Evolutionary conservation across 2,113 vertebrate genomes (phyloP), one percentile per base, ranked within the genome.

Genomic region (Phalacrocorax brasilianus): DNA sequence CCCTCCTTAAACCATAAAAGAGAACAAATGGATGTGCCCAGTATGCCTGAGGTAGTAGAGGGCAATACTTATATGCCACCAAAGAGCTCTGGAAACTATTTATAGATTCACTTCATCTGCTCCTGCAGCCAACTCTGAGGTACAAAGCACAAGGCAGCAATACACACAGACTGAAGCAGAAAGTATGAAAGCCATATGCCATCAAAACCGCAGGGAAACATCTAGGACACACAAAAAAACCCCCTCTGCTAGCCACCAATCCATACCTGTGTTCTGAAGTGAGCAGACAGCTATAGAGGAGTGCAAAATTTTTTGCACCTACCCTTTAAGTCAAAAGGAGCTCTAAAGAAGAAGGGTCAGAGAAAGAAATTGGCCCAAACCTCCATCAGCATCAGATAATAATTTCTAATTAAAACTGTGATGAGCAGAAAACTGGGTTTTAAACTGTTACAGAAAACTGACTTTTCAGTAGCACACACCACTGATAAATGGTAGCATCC

Each of bases 51-150:
- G 56, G 61, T 92, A 88, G 72, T 14, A 56, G 49, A 89, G 27
- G 58, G 83, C 53, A 65, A 50, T 26, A 65, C 56, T 87, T 68
- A 55, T 2, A 68, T 65, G 62, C 72, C 73, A 81, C 15, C 5
- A 18, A 88, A 91, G 70, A 91, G 76, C 75, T 84, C 73, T 86
- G 84, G 45, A 20, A 81, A 30, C 65, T 97, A 93, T 93, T 93
- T 86, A 94, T 75, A 94, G 95, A n/a, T 44, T 38, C 13, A 32
- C 49, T 93, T 91, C 66, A 68, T 73, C 44, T 47, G n/a, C 44
- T 94, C 15, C 91, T 61, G 49, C 77, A 53, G 74, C 33, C 89
- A 81, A 0, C 63, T 66, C 67, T 4, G 12, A 95, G 49, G 61
- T 26, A 26, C 47, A 63, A 67, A 79, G 72, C 68, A 81, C 44